Evolutionary conservation across 1,140 invertebrate species (phyloP).

Genomic region (Rhopalosiphum maidis): DNA sequence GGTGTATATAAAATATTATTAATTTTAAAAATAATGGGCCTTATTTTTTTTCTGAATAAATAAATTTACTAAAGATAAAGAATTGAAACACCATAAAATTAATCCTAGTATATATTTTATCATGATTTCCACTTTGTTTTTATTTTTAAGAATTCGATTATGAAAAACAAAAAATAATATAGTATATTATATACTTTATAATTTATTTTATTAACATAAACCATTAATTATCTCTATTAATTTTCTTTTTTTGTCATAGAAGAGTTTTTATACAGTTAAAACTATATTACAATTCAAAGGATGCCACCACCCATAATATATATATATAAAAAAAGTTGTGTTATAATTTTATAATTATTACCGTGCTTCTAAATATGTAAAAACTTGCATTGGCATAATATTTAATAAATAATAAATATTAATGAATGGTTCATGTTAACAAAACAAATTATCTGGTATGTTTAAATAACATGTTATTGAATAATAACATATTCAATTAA

Average conservation of each 20-base stretch:
- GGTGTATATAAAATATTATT: neutral
- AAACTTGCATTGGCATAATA: neutral
- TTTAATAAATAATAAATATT: neutral
- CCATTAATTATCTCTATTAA: neutral
- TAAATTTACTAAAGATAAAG: neutral
- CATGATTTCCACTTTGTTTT: neutral
- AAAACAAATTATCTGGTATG: neutral
- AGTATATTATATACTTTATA: neutral
- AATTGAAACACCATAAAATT: conserved; percentile 11
- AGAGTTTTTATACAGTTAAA: neutral
- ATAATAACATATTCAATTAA: neutral
- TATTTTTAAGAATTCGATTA: neutral
- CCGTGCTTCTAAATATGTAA: neutral
- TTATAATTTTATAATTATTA: neutral
- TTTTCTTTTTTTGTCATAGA: neutral
- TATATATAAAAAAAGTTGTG: no score
- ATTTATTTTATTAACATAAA: neutral
- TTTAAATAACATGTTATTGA: neutral
- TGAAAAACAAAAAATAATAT: neutral
- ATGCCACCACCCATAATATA: no score
- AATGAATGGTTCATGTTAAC: neutral
- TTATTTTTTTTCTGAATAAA: conserved; percentile 40
- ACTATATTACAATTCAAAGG: neutral
- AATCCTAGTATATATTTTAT: neutral
- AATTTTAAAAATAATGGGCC: neutral